A percentile compares a stretch with the other conserved stretches of the same genome.
Evolutionary conservation across 1,140 invertebrate species (phyloP).

Genomic region (Coptotermes formosanus): DNA sequence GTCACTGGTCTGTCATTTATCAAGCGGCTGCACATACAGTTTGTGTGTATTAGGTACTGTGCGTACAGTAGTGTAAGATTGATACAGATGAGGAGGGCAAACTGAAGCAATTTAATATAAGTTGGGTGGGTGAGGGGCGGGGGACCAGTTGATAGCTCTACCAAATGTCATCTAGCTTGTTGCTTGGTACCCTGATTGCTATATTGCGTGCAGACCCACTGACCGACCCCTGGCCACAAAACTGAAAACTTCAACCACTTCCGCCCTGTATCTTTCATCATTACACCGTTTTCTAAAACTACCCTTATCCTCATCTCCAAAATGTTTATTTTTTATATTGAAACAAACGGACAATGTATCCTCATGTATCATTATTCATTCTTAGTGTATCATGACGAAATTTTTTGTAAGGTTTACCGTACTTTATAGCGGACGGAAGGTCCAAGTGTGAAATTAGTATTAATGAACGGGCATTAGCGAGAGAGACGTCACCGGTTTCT

Average conservation of each 20-base stretch:
- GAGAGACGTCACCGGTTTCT: not conserved
- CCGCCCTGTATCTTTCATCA: constrained; percentile 1
- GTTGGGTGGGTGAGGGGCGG: not conserved
- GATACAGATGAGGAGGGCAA: constrained; percentile 4
- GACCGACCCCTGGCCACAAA: not conserved
- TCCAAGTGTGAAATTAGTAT: constrained; percentile 32
- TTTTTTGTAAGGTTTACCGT: not conserved
- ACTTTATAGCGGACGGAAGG: not conserved
- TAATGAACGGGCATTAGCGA: constrained; percentile 34
- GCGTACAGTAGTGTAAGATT: not conserved
- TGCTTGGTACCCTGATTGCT: not conserved
- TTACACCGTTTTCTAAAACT: constrained; percentile 24
- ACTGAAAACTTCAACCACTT: constrained; percentile 18
- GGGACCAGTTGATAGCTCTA: not conserved
- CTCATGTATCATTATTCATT: not conserved
- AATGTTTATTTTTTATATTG: not conserved
- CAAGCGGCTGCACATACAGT: not conserved
- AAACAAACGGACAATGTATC: no score
- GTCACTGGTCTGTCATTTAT: not conserved
- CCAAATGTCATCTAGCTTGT: not conserved
- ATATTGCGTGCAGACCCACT: not conserved
- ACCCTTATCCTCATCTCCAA: not conserved
- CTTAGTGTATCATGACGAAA: not conserved
- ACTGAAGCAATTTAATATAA: constrained; percentile 10
- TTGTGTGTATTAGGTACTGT: not conserved